These are phyloP conservation scores for Vanessa tameamea DNA, from an alignment of 1,140 invertebrate genomes.

Conservation along the genomic window DNA sequence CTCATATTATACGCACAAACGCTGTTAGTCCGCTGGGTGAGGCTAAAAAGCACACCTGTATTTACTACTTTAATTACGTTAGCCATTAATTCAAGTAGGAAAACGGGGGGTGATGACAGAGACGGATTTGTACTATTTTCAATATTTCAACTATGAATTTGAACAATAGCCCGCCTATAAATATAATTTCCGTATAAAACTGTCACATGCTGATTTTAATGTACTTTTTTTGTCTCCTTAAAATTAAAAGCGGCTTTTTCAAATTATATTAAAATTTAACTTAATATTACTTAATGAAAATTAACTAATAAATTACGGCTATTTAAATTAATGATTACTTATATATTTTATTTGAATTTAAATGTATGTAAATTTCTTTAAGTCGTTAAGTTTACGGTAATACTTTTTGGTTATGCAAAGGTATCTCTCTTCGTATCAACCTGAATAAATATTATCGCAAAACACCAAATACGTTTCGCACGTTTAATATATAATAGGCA, in stretches of 20 bases:
- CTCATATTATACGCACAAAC: slow-evolving; percentile 48
- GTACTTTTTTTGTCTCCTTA: too few species aligned
- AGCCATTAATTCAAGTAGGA: slow-evolving; percentile 66
- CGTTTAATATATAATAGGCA: slow-evolving; percentile 39
- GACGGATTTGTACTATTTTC: slow-evolving; percentile 58
- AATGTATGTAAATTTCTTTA: not conserved
- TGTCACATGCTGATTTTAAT: too few species aligned
- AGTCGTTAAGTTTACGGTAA: not conserved
- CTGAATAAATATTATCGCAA: slow-evolving; percentile 27
- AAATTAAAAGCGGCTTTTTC: too few species aligned
- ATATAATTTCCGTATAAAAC: too few species aligned
- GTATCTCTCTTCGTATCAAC: not conserved
- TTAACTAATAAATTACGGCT: too few species aligned
- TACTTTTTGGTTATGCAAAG: not conserved
- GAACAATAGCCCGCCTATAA: too few species aligned
- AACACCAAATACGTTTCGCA: slow-evolving; percentile 34
- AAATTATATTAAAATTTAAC: too few species aligned
- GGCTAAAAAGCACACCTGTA: slow-evolving; percentile 59
- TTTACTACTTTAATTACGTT: slow-evolving; percentile 72
- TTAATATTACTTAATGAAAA: too few species aligned
- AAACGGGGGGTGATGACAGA: slow-evolving; percentile 61
- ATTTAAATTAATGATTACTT: not conserved
- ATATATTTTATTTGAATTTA: not conserved
- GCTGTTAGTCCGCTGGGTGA: slow-evolving; percentile 43
- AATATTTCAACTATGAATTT: slow-evolving; percentile 33